phyloP scores from a whole-genome alignment of 2,113 vertebrate species.

The Bubalus kerabau region DNA sequence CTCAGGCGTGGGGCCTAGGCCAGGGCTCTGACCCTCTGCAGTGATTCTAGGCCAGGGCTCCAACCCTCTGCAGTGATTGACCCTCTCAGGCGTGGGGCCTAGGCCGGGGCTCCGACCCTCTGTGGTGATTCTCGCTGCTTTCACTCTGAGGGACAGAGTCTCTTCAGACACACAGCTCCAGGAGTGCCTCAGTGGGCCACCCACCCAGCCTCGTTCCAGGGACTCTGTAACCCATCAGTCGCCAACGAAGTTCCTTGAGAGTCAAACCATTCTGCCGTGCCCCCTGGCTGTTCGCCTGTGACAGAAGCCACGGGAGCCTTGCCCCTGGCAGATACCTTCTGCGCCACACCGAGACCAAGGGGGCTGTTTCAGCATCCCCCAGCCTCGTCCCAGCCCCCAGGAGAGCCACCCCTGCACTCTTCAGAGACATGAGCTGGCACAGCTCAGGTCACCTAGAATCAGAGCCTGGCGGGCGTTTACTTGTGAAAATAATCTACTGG shows the following conservation, averaged over 20 bases:
- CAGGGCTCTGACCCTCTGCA: not conserved
- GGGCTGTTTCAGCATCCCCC: not conserved
- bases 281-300: not conserved
- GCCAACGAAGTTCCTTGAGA: not conserved
- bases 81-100: too few species aligned
- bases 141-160: not conserved
- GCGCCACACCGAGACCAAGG: not conserved
- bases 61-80: not conserved
- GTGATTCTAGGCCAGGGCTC: too few species aligned
- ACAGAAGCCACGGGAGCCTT: not conserved
- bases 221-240: not conserved
- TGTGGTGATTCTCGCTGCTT: not conserved
- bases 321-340: not conserved
- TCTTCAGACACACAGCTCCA: not conserved
- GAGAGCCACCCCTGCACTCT: too few species aligned
- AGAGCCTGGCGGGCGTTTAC: not conserved
- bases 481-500: not conserved
- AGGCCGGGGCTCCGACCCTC: not conserved
- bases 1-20: too few species aligned
- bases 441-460: not conserved
- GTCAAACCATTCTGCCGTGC: not conserved
- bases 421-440: not conserved
- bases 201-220: not conserved
- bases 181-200: too few species aligned
- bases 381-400: not conserved